Conservation (phyloP, 2,888 invertebrate genomes). For the Meteorus colon region DNA sequence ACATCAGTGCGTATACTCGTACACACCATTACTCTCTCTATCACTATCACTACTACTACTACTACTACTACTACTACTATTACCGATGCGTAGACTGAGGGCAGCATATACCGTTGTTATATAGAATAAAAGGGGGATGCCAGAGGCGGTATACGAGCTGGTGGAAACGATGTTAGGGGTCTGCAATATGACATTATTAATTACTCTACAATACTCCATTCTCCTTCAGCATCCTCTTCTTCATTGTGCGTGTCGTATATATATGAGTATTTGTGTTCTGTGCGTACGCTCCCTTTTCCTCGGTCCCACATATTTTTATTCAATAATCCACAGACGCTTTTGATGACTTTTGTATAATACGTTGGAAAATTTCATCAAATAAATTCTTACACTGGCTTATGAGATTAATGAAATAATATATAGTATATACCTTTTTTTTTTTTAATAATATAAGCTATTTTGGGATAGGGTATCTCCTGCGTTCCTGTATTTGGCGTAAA, state of each 20-base stretch:
- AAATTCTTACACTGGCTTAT: constrained; percentile 70
- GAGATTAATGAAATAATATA: constrained; percentile 69
- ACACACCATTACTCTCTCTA: neutral
- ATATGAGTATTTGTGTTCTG: neutral
- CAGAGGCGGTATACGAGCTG: constrained; percentile 36
- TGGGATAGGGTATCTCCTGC: too few relatives aligned
- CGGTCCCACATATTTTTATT: constrained; percentile 11
- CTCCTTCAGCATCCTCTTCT: neutral
- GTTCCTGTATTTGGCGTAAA: too few relatives aligned
- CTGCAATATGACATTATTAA: constrained; percentile 70
- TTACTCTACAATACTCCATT: constrained; percentile 66
- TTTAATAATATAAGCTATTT: too few relatives aligned
- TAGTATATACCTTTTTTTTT: constrained; percentile 46
- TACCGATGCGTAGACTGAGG: neutral
- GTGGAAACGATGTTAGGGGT: constrained; percentile 53
- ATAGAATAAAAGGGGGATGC: constrained; percentile 40
- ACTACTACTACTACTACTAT: neutral
- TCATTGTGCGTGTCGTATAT: constrained; percentile 4
- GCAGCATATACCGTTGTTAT: constrained; percentile 16
- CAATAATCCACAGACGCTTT: constrained; percentile 3
- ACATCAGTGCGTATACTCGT: constrained; percentile 36
- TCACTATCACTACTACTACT: neutral
- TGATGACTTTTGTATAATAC: constrained; percentile 30
- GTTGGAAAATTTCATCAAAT: constrained; percentile 69
- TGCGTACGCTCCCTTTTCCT: neutral